Percentiles rank a stretch among this genome's conserved stretches.
These are phyloP conservation scores for Suncus etruscus DNA, from an alignment of 2,113 vertebrate species.

Conservation along the genomic window DNA sequence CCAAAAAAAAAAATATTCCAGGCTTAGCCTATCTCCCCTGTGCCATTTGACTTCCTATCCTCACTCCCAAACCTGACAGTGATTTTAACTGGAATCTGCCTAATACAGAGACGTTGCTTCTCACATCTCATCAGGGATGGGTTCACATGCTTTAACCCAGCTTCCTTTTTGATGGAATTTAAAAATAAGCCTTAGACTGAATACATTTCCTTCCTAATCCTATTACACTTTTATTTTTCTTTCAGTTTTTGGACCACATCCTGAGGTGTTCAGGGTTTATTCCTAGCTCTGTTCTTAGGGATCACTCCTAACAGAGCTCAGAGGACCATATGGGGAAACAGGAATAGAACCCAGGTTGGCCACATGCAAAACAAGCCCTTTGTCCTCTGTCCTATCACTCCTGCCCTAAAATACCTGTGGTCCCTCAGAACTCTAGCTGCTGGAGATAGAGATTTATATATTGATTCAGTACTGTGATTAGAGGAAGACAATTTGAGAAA, in stretches of 20 bases:
- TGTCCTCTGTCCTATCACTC: too few species aligned
- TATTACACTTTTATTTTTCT: neutral
- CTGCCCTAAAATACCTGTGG: neutral
- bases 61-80: too few species aligned
- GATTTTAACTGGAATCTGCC: neutral
- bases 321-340: too few species aligned
- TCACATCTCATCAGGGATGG: neutral
- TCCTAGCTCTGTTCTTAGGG: too few species aligned
- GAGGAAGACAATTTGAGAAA: too few species aligned
- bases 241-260: too few species aligned
- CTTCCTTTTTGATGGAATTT: neutral
- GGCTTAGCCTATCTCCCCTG: rapidly evolving
- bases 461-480: neutral
- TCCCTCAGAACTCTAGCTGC: neutral
- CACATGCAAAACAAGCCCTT: too few species aligned
- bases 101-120: neutral
- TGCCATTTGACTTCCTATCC: neutral
- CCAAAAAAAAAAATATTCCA: neutral
- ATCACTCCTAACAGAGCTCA: too few species aligned
- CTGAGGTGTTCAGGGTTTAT: too few species aligned
- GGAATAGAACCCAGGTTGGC: too few species aligned
- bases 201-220: neutral
- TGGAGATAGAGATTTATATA: neutral
- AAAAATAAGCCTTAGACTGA: neutral
- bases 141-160: too few species aligned